These are phyloP conservation scores for Buteo buteo DNA, from an alignment of 2,113 vertebrate species.

Conservation along the genomic window DNA sequence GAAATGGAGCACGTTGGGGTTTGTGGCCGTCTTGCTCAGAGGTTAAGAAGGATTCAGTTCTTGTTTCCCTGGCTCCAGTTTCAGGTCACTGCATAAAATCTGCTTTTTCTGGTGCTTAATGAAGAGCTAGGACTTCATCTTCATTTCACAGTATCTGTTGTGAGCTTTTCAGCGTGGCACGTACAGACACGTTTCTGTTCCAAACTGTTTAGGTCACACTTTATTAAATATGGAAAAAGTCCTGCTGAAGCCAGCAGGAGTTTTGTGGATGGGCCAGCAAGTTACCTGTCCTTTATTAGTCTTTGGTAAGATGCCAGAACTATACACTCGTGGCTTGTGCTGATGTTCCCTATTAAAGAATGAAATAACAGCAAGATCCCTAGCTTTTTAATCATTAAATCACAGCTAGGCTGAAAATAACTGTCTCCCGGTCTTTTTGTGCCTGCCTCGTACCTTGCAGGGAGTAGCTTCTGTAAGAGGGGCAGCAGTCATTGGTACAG, in stretches of 20 bases:
- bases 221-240: neutral
- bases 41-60: neutral
- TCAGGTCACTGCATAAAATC: neutral
- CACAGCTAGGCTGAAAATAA: neutral
- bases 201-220: rapidly evolving
- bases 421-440: neutral
- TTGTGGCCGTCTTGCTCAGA: neutral
- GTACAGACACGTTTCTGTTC: rapidly evolving
- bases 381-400: neutral
- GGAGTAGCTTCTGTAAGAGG: neutral
- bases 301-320: neutral
- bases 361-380: neutral
- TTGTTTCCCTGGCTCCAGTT: neutral
- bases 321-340: neutral
- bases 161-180: neutral
- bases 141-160: neutral
- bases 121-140: neutral
- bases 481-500: neutral
- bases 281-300: neutral
- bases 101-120: neutral
- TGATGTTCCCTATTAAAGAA: neutral
- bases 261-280: neutral
- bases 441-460: neutral
- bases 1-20: neutral
- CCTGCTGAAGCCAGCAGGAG: neutral